These are phyloP conservation scores for Turritopsis dohrnii DNA, from an alignment of 30 jellyfish, hydroid and myxozoan genomes.

Conservation along the genomic window DNA sequence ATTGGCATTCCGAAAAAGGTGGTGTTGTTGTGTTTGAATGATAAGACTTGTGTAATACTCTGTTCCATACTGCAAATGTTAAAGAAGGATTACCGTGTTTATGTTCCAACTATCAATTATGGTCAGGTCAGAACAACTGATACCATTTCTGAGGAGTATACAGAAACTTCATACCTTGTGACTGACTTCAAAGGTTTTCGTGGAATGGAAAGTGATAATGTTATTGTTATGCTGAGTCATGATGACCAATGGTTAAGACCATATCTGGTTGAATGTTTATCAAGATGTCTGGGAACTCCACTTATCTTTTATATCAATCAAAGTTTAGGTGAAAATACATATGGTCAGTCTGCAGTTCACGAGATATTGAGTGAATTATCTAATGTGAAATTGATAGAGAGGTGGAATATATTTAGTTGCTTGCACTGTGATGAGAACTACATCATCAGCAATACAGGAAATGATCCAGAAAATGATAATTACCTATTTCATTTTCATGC, in stretches of 20 bases:
- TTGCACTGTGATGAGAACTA: too few species aligned
- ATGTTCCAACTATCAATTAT: background rate
- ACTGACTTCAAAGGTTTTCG: conserved; percentile 8
- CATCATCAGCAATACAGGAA: too few species aligned
- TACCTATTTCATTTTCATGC: too few species aligned
- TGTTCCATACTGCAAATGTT: background rate
- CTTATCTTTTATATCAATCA: background rate
- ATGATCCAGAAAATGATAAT: too few species aligned
- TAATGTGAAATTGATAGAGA: background rate
- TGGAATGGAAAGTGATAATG: conserved; percentile 7
- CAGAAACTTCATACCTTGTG: background rate
- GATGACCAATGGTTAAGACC: background rate
- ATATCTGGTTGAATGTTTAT: background rate
- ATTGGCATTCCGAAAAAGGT: background rate
- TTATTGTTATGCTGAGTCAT: background rate
- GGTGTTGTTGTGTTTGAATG: background rate
- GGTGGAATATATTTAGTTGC: background rate
- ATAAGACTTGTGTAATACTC: background rate
- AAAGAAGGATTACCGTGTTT: background rate
- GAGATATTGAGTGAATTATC: background rate
- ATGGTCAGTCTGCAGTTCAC: background rate
- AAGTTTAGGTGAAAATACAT: background rate
- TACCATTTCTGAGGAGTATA: background rate
- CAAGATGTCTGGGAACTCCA: background rate
- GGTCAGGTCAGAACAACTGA: background rate